A percentile compares a stretch with the other conserved stretches of the same genome.
These are phyloP conservation scores for Clusia tigrina DNA, from an alignment of 2,888 invertebrate genomes.

Conservation along the genomic window DNA sequence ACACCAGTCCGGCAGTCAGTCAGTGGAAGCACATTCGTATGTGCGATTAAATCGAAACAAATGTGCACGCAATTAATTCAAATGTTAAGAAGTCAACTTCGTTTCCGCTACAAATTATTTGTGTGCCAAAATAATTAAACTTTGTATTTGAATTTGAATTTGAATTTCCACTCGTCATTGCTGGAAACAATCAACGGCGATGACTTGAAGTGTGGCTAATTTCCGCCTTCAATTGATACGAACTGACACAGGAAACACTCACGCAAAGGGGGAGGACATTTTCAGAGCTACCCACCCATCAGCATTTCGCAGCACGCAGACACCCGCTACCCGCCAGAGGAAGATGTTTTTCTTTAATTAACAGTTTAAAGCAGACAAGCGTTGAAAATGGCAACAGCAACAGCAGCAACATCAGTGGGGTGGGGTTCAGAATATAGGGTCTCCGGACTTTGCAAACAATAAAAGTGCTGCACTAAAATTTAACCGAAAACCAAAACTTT, in stretches of 20 bases:
- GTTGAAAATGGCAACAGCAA: conserved; percentile 36
- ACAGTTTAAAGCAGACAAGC: conserved; percentile 50
- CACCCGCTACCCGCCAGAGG: conserved; percentile 35
- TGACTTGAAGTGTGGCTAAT: conserved; percentile 58
- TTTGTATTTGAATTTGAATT: too few relatives aligned
- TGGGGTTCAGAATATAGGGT: too few relatives aligned
- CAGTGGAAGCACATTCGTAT: too few relatives aligned
- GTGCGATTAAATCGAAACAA: conserved; percentile 23
- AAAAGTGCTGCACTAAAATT: too few relatives aligned
- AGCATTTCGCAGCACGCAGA: background rate
- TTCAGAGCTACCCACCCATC: conserved; percentile 1
- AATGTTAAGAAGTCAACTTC: conserved; percentile 52
- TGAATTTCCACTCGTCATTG: conserved; percentile 51
- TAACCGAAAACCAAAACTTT: too few relatives aligned
- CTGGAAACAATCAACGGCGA: conserved; percentile 54
- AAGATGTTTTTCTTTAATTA: conserved; percentile 58
- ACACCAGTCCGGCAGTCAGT: too few relatives aligned
- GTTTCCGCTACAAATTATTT: conserved; percentile 16
- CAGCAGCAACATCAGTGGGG: too few relatives aligned
- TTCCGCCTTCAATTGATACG: conserved; percentile 31
- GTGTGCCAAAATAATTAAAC: conserved; percentile 56
- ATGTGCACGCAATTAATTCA: conserved; percentile 56
- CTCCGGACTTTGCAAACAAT: too few relatives aligned
- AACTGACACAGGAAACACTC: background rate
- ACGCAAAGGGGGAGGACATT: conserved; percentile 1